Evolutionary conservation across 2,888 invertebrate genomes (phyloP), one percentile per base, ranked within the genome.

Genomic region (Ormyrus labotus): DNA sequence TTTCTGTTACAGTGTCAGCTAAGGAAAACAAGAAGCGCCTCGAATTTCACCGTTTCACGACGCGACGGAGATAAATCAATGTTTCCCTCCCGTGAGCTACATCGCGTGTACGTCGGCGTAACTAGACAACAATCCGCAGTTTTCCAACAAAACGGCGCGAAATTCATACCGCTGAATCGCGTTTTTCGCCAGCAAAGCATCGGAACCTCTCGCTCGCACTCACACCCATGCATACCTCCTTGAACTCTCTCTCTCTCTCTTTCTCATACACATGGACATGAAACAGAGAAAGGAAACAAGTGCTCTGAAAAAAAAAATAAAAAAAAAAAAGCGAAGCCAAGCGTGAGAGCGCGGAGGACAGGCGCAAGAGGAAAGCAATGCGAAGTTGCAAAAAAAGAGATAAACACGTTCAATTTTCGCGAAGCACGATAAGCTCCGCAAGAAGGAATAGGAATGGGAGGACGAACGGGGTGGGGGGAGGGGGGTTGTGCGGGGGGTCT

Each of bases 1-100:
- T 97, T 98, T 98, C 98, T 99, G 92, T 86, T 45, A 55, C n/a
- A 13, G 19, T 9, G 55, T 11, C 2, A 10, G 91, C 93, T 92
- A 93, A 92, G 92, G 92, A 93, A 93, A 92, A 86, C 48, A 51
- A 34, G 34, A 34, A 34, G 34, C 4, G 34, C 34, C 34, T 34
- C 34, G 34, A 34, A 34, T 34, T 34, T 34, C 34, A 34, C 3
- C 34, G 34, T 34, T 34, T 34, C 34, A 34, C 34, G 34, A 34
- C 34, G 34, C 34, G 34, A 34, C 34, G 34, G 34, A 34, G 1
- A 61, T 13, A 11, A 76, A 69, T 69, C 76, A 48, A 76, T 78
- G 51, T 60, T 51, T 58, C 51, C 11, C 48, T 11, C 6, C 45
- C 34, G 34, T 34, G 34, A 34, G 34, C 34, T 34, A 34, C 34